Evolutionary conservation across 2,888 invertebrate genomes (phyloP).

Genomic region (Eupelmus urozonus): DNA sequence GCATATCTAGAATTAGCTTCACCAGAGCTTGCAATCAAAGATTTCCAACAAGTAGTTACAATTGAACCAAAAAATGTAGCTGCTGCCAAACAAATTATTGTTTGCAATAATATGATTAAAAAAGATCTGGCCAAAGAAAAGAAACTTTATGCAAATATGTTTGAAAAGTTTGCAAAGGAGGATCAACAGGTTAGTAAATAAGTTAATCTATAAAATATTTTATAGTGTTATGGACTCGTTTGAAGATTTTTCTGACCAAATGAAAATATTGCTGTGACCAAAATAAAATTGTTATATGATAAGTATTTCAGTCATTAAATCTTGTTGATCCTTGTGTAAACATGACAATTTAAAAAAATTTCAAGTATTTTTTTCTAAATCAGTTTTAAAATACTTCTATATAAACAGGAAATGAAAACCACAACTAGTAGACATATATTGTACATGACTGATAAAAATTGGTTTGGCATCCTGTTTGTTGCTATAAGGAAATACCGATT

Average conservation of each 20-base stretch:
- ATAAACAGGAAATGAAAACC: slow-evolving; percentile 12
- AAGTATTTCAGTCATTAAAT: slow-evolving; percentile 10
- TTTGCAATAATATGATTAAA: slow-evolving; percentile 86
- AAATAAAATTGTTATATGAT: neutral
- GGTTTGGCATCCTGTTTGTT: slow-evolving; percentile 3
- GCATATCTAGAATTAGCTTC: slow-evolving; percentile 88
- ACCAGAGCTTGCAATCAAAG: slow-evolving; percentile 85
- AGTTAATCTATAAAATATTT: slow-evolving; percentile 2
- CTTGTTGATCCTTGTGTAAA: slow-evolving; percentile 13
- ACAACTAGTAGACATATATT: neutral
- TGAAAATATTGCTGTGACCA: neutral
- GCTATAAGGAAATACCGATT: too few relatives aligned
- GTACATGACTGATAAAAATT: neutral
- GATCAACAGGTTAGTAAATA: slow-evolving; percentile 81
- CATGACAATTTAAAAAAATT: slow-evolving; percentile 13
- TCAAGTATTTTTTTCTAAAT: neutral
- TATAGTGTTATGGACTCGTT: neutral
- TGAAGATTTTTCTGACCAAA: slow-evolving; percentile 21
- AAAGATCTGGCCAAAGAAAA: slow-evolving; percentile 89
- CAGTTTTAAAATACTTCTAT: slow-evolving; percentile 2
- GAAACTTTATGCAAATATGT: slow-evolving; percentile 95
- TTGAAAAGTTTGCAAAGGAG: slow-evolving; percentile 91
- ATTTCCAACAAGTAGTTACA: slow-evolving; percentile 87
- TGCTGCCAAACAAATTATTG: slow-evolving; percentile 86
- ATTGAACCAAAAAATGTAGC: slow-evolving; percentile 93